These are phyloP conservation scores for Microplitis demolitor DNA, from an alignment of 1,140 invertebrate genomes.

Conservation along the genomic window DNA sequence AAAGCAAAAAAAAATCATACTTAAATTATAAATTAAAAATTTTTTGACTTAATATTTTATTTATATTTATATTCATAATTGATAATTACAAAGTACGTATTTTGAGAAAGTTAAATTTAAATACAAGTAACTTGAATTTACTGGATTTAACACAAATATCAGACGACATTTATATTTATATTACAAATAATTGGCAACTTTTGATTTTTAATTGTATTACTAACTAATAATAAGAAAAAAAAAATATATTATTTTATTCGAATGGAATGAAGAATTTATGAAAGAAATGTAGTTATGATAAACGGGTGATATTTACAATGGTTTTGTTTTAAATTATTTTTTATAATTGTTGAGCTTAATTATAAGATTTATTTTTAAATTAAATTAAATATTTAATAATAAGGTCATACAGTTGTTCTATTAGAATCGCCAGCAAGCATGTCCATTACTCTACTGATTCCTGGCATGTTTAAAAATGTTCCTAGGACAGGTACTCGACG, in stretches of 20 bases:
- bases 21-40: background rate
- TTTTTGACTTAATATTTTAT: background rate
- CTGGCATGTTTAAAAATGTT: constrained; percentile 75
- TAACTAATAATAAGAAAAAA: background rate
- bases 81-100: constrained; percentile 22
- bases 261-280: constrained; percentile 7
- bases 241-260: too few relatives aligned
- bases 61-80: background rate
- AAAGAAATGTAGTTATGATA: background rate
- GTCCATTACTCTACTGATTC: constrained; percentile 69
- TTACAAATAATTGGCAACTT: background rate
- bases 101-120: background rate
- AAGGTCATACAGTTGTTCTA: constrained; percentile 67
- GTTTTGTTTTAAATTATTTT: background rate
- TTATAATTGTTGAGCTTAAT: constrained; percentile 22
- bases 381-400: constrained; percentile 19
- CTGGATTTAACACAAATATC: background rate
- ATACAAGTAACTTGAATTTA: background rate
- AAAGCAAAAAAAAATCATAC: background rate
- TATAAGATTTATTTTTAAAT: constrained; percentile 5
- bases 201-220: background rate
- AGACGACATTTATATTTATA: background rate
- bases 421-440: constrained; percentile 67
- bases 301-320: constrained; percentile 48
- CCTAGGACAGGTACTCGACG: constrained; percentile 78